phyloP scores from a whole-genome alignment of 37 sponge, comb jelly and placozoan species.

The Axinella damicornis region DNA sequence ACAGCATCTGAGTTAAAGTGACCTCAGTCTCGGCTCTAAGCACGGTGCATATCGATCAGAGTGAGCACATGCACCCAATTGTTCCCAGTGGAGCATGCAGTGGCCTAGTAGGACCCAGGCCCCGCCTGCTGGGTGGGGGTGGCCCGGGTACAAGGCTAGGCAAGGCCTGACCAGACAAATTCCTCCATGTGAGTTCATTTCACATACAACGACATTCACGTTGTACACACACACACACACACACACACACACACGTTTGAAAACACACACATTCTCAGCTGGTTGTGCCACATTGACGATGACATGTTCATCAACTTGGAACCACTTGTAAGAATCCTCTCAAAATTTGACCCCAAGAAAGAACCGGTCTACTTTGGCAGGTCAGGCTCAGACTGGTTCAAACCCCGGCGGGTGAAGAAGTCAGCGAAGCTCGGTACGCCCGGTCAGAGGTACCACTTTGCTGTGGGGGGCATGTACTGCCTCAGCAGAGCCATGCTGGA shows the following conservation, averaged over 20 bases:
- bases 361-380: slow-evolving; percentile 47
- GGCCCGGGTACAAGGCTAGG: no score
- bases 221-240: no score
- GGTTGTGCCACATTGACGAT: slow-evolving; percentile 55
- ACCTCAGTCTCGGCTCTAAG: no score
- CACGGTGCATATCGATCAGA: no score
- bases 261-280: no score
- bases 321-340: slow-evolving; percentile 4
- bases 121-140: no score
- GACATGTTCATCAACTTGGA: slow-evolving; percentile 29
- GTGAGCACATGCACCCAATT: no score
- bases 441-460: slow-evolving; percentile 46
- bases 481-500: slow-evolving; percentile 58
- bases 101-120: no score
- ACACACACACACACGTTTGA: neutral
- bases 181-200: neutral
- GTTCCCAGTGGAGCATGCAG: no score
- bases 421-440: slow-evolving; percentile 6
- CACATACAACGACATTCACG: neutral
- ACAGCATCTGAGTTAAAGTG: no score
- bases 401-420: slow-evolving; percentile 25
- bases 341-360: slow-evolving; percentile 20
- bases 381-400: slow-evolving; percentile 25
- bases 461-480: slow-evolving; percentile 64
- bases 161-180: no score